Conservation (phyloP, 2,113 vertebrate genomes). For the Addax nasomaculatus region DNA sequence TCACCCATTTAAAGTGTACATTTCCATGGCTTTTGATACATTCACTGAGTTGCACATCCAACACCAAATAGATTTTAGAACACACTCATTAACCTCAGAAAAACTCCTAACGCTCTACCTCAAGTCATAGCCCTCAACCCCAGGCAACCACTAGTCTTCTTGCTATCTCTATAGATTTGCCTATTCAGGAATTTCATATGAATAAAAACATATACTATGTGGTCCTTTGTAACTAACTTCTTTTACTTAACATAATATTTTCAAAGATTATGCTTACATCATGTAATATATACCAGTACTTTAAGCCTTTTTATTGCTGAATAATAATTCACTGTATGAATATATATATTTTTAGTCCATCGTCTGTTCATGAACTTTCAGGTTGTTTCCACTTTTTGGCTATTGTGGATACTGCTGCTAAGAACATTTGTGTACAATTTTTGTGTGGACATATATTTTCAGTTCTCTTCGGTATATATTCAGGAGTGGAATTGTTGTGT, state of each 20-base stretch:
- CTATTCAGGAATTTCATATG: not conserved
- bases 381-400: not conserved
- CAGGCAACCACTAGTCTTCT: not conserved
- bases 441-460: not conserved
- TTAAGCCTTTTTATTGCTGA: not conserved
- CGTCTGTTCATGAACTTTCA: not conserved
- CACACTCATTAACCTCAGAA: not conserved
- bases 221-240: not conserved
- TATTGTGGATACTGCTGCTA: not conserved
- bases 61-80: not conserved
- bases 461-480: not conserved
- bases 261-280: not conserved
- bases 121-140: not conserved
- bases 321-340: not conserved
- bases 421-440: not conserved
- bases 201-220: not conserved
- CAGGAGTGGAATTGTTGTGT: not conserved
- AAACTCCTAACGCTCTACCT: not conserved
- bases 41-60: not conserved
- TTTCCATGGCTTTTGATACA: not conserved
- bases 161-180: not conserved
- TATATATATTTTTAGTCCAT: not conserved
- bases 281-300: not conserved
- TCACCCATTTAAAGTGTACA: not conserved
- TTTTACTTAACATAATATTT: constrained; percentile 13